Percentiles rank a stretch among this genome's conserved stretches.
Conservation (phyloP, 2,797 vertebrate genomes). For the Perodicticus potto region DNA sequence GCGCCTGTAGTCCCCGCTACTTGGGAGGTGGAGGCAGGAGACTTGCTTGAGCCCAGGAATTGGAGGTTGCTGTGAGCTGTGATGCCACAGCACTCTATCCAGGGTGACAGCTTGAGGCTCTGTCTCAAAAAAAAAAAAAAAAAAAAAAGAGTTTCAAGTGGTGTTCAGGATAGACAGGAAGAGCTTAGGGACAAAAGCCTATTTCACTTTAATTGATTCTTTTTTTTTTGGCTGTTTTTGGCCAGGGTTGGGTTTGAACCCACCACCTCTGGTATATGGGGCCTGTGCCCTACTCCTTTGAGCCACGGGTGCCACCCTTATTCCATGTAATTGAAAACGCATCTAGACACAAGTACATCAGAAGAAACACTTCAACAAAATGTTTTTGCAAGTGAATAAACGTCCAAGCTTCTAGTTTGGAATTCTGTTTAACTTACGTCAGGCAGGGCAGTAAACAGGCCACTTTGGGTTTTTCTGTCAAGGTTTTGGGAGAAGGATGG, state of each 20-base stretch:
- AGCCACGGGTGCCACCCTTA: too few species aligned
- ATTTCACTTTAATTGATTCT: neutral
- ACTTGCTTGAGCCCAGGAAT: too few species aligned
- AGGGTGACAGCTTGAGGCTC: too few species aligned
- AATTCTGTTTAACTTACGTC: constrained; percentile 67
- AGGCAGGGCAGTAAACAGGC: constrained; percentile 52
- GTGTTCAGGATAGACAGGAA: neutral
- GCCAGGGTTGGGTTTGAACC: too few species aligned
- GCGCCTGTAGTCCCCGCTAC: too few species aligned
- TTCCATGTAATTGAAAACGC: constrained; percentile 43
- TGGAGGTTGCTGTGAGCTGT: too few species aligned
- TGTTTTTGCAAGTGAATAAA: constrained; percentile 61
- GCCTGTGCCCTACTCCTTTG: too few species aligned
- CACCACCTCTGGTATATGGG: too few species aligned
- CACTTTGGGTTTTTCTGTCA: constrained; percentile 49
- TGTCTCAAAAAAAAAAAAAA: too few species aligned
- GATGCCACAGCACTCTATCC: too few species aligned
- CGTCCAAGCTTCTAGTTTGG: neutral
- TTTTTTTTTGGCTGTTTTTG: too few species aligned
- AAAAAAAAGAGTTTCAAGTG: neutral
- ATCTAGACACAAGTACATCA: neutral
- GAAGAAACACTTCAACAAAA: constrained; percentile 22
- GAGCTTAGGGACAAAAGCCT: neutral
- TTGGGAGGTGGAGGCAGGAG: too few species aligned
- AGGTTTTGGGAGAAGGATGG: constrained; percentile 33